Conservation (phyloP, 2,113 vertebrate species). For the Lamprotornis superbus region DNA sequence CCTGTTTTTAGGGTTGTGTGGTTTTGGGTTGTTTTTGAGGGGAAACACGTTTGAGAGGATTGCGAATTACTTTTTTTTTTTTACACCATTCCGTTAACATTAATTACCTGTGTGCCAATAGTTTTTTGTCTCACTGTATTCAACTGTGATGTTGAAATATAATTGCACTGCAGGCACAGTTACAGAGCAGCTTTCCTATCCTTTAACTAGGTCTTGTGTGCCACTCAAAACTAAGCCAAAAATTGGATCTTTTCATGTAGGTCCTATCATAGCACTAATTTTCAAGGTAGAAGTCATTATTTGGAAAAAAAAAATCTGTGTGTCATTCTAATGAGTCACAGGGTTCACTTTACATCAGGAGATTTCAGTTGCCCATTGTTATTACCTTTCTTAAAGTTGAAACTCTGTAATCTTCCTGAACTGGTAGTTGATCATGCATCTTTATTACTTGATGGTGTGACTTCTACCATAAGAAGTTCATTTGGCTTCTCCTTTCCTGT, state of each 20-base stretch:
- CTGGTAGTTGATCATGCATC: background rate
- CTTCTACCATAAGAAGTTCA: background rate
- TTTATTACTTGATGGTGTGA: background rate
- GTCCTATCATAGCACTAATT: background rate
- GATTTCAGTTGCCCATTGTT: background rate
- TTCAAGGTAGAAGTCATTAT: background rate
- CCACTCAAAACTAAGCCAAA: background rate
- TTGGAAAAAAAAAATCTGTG: fast-evolving
- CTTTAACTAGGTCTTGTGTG: background rate
- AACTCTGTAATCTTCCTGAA: background rate
- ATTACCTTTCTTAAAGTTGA: background rate
- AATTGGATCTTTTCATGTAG: background rate
- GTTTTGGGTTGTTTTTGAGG: background rate
- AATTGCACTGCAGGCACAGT: background rate
- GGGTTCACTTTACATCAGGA: background rate
- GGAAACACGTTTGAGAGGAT: background rate
- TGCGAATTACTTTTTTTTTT: background rate
- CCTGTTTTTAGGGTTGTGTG: background rate
- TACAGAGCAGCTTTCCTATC: background rate
- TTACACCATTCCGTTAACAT: background rate
- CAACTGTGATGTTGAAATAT: background rate
- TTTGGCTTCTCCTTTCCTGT: background rate
- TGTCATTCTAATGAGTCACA: background rate
- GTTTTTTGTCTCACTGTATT: background rate
- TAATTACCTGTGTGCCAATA: background rate